These are phyloP conservation scores for Noturus placidus DNA, from an alignment of 2,113 vertebrate species.

Conservation along the genomic window DNA sequence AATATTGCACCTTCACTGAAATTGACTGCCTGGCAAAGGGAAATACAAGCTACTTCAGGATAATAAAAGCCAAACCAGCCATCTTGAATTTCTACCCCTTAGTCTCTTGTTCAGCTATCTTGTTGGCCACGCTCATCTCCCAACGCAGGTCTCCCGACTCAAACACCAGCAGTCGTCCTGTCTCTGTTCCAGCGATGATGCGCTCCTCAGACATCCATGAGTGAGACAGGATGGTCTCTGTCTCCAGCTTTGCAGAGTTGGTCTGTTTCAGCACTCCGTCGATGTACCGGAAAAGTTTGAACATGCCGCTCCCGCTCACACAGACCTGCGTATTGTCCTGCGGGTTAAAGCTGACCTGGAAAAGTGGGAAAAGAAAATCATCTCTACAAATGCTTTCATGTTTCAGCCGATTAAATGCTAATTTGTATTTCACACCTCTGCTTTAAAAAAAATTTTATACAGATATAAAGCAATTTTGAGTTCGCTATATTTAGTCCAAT, in stretches of 20 bases:
- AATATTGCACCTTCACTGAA: neutral
- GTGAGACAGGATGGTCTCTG: slow-evolving; percentile 83
- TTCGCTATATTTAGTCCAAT: neutral
- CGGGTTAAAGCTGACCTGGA: slow-evolving; percentile 90
- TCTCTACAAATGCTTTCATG: neutral
- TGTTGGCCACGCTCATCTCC: slow-evolving; percentile 68
- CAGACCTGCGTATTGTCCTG: slow-evolving; percentile 85
- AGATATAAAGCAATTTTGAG: neutral
- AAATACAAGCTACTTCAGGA: neutral
- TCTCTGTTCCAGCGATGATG: slow-evolving; percentile 83
- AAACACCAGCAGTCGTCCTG: slow-evolving; percentile 81
- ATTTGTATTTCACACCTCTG: neutral
- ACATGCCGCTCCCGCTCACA: slow-evolving; percentile 81
- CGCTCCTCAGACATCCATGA: slow-evolving; percentile 80
- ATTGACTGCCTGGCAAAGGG: neutral
- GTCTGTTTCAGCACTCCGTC: slow-evolving; percentile 84
- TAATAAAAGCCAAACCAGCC: neutral
- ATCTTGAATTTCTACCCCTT: slow-evolving; percentile 57
- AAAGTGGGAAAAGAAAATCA: neutral
- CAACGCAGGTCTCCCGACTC: slow-evolving; percentile 81
- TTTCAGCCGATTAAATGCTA: neutral
- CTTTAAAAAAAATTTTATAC: neutral
- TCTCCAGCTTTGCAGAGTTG: slow-evolving; percentile 78
- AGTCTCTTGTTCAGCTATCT: slow-evolving; percentile 38
- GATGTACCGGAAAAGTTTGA: slow-evolving; percentile 83